Percentiles rank a stretch among this genome's conserved stretches.
Evolutionary conservation across 2,113 vertebrate genomes (phyloP).

Genomic region (Calyptomena viridis): DNA sequence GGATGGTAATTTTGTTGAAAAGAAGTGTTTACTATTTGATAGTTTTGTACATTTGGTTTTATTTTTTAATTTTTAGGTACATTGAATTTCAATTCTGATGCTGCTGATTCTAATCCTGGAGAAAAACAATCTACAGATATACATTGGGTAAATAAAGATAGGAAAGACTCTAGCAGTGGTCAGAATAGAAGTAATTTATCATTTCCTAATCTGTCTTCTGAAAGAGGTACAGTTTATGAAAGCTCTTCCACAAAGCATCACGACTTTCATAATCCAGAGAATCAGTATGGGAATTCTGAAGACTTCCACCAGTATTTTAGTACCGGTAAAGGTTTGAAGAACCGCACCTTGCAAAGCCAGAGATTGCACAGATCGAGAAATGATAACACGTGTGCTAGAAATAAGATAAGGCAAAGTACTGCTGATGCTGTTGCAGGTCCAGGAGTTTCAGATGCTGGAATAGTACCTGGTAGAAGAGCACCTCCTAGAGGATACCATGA

Average conservation of each 20-base stretch:
- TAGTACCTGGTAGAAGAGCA: slow-evolving; percentile 62
- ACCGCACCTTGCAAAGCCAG: slow-evolving; percentile 71
- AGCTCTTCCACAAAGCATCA: slow-evolving; percentile 57
- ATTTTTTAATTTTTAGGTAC: slow-evolving; percentile 60
- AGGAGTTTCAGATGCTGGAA: slow-evolving; percentile 21
- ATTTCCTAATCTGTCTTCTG: slow-evolving; percentile 67
- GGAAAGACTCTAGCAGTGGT: slow-evolving; percentile 73
- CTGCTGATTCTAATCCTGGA: slow-evolving; percentile 73
- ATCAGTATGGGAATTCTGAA: slow-evolving; percentile 64
- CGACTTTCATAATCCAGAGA: slow-evolving; percentile 55
- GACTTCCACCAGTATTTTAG: slow-evolving; percentile 67
- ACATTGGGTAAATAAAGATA: slow-evolving; percentile 74
- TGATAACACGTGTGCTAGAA: slow-evolving; percentile 63
- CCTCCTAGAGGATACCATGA: slow-evolving; percentile 67
- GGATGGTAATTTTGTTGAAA: not conserved
- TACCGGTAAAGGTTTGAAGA: slow-evolving; percentile 71
- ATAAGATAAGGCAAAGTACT: slow-evolving; percentile 58
- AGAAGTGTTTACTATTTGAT: not conserved
- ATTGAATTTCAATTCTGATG: slow-evolving; percentile 77
- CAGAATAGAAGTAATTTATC: slow-evolving; percentile 66
- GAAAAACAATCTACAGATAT: slow-evolving; percentile 70
- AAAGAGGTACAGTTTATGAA: slow-evolving; percentile 63
- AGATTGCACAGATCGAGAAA: slow-evolving; percentile 78
- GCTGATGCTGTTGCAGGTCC: slow-evolving; percentile 38
- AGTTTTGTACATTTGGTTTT: not conserved